Evolutionary conservation across 1,140 invertebrate genomes (phyloP).

Genomic region (Pogonus chalceus): DNA sequence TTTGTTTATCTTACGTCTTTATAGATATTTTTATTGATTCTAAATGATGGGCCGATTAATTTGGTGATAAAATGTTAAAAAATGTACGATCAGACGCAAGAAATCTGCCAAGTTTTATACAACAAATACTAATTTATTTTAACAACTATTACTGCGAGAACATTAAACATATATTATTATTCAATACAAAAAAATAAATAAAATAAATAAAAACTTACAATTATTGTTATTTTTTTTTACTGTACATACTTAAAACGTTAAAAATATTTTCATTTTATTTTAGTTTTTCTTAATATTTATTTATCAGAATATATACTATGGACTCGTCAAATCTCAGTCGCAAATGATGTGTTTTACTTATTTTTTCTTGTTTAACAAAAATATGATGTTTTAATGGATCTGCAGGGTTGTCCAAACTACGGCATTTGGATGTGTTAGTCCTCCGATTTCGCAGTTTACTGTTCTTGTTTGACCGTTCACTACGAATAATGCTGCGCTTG

Average conservation of each 20-base stretch:
- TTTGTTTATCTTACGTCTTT: too few species aligned
- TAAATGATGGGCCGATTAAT: too few species aligned
- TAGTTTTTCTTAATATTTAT: neutral
- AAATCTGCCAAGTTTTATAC: too few species aligned
- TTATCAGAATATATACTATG: neutral
- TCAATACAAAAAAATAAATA: neutral
- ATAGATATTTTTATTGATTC: too few species aligned
- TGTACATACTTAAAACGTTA: neutral
- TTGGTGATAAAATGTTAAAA: too few species aligned
- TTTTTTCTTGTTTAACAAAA: neutral
- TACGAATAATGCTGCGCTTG: constrained; percentile 61
- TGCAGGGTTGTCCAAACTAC: constrained; percentile 55
- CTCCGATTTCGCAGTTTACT: constrained; percentile 69
- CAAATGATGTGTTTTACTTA: neutral
- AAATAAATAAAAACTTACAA: neutral
- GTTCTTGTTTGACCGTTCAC: constrained; percentile 63
- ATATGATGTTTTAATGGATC: constrained; percentile 30
- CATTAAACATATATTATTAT: neutral
- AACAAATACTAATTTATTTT: neutral
- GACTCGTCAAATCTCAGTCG: neutral
- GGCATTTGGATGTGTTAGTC: constrained; percentile 51
- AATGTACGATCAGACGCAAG: too few species aligned
- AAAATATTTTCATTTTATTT: neutral
- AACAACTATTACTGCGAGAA: neutral
- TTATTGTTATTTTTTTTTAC: neutral